Conservation (phyloP, 1,140 invertebrate genomes). For the Aporrectodea caliginosa region DNA sequence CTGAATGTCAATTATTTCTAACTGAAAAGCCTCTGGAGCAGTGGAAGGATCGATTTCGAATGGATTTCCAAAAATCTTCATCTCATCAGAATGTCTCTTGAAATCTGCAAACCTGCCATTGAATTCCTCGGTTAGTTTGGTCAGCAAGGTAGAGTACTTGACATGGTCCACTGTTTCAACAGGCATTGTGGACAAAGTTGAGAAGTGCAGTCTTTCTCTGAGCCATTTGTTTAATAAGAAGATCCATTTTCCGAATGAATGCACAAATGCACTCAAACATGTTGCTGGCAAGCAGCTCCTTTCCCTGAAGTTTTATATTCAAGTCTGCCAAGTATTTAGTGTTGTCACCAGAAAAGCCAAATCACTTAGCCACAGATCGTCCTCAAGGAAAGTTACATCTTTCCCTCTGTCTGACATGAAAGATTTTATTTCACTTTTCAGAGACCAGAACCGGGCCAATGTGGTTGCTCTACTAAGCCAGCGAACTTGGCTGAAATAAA, state of each 20-base stretch:
- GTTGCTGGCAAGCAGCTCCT: neutral
- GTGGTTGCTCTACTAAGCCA: slow-evolving; percentile 5
- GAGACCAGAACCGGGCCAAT: slow-evolving; percentile 1
- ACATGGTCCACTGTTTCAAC: slow-evolving; percentile 6
- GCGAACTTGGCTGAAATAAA: slow-evolving; percentile 9
- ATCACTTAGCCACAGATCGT: neutral
- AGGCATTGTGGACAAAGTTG: slow-evolving; percentile 6
- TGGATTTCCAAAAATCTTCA: neutral
- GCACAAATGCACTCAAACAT: neutral
- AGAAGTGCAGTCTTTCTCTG: neutral
- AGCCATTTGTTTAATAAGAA: neutral
- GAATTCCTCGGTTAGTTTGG: neutral
- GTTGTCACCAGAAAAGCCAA: slow-evolving; percentile 6
- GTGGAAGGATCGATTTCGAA: neutral
- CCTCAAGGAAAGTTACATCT: neutral
- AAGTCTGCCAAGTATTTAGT: slow-evolving; percentile 8
- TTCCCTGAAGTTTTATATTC: slow-evolving; percentile 7
- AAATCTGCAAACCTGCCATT: neutral
- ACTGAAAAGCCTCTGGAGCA: neutral
- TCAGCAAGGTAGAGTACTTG: neutral
- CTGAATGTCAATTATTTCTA: neutral
- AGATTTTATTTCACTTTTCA: neutral
- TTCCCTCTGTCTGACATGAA: slow-evolving; percentile 1
- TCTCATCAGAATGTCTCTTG: neutral
- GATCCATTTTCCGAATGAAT: neutral